These are phyloP conservation scores for Agelastica alni DNA, from an alignment of 2,888 invertebrate species.

Conservation along the genomic window DNA sequence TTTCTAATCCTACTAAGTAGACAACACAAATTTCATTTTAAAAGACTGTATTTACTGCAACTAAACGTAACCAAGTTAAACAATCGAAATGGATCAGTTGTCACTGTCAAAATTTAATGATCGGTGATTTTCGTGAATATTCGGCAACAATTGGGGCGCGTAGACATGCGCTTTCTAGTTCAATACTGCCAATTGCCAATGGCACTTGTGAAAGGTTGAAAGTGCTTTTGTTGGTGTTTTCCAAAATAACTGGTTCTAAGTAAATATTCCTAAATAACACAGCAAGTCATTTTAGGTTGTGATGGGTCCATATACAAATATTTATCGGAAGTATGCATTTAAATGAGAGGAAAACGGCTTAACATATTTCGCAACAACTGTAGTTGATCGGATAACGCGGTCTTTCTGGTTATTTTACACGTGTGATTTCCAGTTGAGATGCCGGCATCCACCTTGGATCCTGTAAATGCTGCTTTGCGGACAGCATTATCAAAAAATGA, in stretches of 20 bases:
- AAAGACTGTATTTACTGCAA: too few species aligned
- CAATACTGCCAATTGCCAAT: constrained; percentile 30
- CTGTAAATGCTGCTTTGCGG: constrained; percentile 62
- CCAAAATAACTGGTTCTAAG: constrained; percentile 13
- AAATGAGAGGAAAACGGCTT: constrained; percentile 25
- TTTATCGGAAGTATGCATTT: constrained; percentile 13
- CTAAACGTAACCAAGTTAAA: too few species aligned
- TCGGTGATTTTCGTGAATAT: constrained; percentile 3
- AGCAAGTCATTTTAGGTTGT: constrained; percentile 2
- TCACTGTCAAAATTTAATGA: too few species aligned
- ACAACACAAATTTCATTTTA: too few species aligned
- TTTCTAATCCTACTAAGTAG: too few species aligned
- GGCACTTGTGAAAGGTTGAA: constrained; percentile 17
- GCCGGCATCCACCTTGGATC: constrained; percentile 64
- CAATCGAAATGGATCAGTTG: too few species aligned
- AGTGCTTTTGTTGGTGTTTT: constrained; percentile 24
- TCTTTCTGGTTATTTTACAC: constrained; percentile 42
- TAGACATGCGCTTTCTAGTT: constrained; percentile 29
- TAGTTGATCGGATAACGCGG: constrained; percentile 32
- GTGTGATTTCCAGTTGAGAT: constrained; percentile 52
- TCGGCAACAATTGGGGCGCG: constrained; percentile 35
- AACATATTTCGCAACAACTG: constrained; percentile 34
- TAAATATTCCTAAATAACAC: constrained; percentile 14
- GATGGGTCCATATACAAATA: constrained; percentile 2
- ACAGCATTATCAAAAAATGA: constrained; percentile 58